Evolutionary conservation across 1,140 invertebrate species (phyloP), one percentile per base, ranked within the genome.

Genomic region (Carposina sasakii): DNA sequence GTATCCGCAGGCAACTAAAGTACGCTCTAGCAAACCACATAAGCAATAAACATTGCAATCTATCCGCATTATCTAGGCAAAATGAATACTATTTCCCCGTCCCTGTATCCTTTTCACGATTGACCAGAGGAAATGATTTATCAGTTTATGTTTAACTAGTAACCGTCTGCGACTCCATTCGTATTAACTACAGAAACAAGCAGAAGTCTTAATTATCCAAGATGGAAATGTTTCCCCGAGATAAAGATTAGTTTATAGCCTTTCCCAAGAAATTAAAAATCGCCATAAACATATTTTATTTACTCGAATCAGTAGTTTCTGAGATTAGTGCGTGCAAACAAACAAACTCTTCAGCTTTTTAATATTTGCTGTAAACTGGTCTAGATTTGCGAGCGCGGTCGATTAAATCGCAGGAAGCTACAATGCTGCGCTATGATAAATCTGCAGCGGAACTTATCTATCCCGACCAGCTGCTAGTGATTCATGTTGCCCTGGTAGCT

Each of bases 171-270:
- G 28, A 45, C 62, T 51, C 45, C 48, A 40, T 41, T 23, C 65
- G 63, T 68, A 73, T 69, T 73, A 75, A 79, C 76, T 73, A 60
- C 76, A 79, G 76, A 73, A 79, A 76, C n/a, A n/a, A n/a, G n/a
- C n/a, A n/a, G n/a, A n/a, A n/a, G n/a, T n/a, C n/a, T n/a, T n/a
- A n/a, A n/a, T n/a, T n/a, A n/a, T n/a, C n/a, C n/a, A n/a, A n/a
- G n/a, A n/a, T n/a, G n/a, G n/a, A n/a, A n/a, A n/a, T n/a, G n/a
- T n/a, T n/a, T n/a, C n/a, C n/a, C n/a, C n/a, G n/a, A n/a, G n/a
- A n/a, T n/a, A n/a, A n/a, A n/a, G n/a, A n/a, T n/a, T n/a, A n/a
- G n/a, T n/a, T n/a, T n/a, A n/a, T n/a, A n/a, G n/a, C n/a, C n/a
- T n/a, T n/a, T n/a, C n/a, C n/a, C n/a, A n/a, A n/a, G n/a, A n/a